Conservation (phyloP, 2,797 vertebrate genomes). For the Danio aesculapii region DNA sequence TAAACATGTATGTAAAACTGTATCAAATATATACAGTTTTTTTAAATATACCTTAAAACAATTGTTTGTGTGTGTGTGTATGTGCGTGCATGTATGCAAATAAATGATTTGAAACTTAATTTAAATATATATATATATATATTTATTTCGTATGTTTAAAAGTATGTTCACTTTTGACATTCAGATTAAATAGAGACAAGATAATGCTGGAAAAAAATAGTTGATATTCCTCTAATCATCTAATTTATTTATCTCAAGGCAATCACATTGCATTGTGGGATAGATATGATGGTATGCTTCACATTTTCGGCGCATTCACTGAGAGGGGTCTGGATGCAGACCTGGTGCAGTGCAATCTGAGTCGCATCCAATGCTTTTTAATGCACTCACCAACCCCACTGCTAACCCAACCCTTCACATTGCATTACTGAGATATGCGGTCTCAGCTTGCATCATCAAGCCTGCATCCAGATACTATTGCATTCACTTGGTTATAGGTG, state of each 20-base stretch:
- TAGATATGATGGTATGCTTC: background rate
- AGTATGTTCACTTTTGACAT: background rate
- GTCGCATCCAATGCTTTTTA: no score
- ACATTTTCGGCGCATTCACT: background rate
- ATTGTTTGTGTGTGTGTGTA: background rate
- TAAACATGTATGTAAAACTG: no score
- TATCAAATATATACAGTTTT: no score
- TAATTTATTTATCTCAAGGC: background rate
- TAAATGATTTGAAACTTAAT: background rate
- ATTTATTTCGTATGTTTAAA: background rate
- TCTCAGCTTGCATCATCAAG: no score
- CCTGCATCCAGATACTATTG: no score
- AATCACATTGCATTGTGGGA: slow-evolving; percentile 17
- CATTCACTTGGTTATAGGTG: no score
- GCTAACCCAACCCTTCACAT: no score
- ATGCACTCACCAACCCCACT: no score
- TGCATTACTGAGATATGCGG: no score
- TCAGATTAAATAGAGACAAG: background rate
- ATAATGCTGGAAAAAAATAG: background rate
- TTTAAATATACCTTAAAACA: background rate
- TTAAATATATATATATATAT: background rate
- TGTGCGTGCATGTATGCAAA: no score
- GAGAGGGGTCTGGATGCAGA: no score
- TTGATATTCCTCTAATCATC: background rate
- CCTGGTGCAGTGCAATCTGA: no score